Percentiles rank a stretch among this genome's conserved stretches.
Conservation (phyloP, 2,888 invertebrate genomes). For the Acanthopleura granulata region DNA sequence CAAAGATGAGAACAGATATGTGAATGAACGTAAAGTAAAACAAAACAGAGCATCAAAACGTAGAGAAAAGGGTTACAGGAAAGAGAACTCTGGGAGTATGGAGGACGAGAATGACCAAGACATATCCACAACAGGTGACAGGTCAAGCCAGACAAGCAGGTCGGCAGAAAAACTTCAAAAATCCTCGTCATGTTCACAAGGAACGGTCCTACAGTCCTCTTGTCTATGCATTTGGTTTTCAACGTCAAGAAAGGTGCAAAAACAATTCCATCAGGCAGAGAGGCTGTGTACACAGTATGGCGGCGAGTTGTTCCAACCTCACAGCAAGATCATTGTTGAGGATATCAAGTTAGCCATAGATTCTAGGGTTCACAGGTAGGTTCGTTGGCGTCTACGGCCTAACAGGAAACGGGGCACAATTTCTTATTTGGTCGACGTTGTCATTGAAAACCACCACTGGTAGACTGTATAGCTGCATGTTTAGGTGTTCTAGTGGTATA, state of each 20-base stretch:
- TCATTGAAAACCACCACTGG: too few species aligned
- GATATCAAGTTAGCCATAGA: not conserved
- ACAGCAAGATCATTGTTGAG: not conserved
- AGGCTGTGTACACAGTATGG: not conserved
- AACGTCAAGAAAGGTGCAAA: not conserved
- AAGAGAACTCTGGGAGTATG: not conserved
- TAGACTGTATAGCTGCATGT: too few species aligned
- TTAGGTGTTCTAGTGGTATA: too few species aligned
- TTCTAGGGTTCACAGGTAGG: not conserved
- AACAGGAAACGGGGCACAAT: not conserved
- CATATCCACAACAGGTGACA: not conserved
- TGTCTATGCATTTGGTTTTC: not conserved
- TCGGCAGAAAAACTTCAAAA: too few species aligned
- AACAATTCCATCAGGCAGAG: slow-evolving; percentile 1
- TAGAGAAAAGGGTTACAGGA: not conserved
- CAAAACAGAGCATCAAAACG: not conserved
- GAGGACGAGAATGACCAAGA: not conserved
- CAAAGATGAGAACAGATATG: not conserved
- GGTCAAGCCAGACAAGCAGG: too few species aligned
- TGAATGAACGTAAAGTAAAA: not conserved
- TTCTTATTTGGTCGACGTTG: too few species aligned
- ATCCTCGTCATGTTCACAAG: not conserved
- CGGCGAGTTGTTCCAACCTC: not conserved
- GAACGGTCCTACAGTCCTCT: not conserved
- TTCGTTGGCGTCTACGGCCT: not conserved